A percentile compares a stretch with the other conserved stretches of the same genome.
Evolutionary conservation across 2,797 vertebrate species (phyloP).

Genomic region (Lithobates pipiens): DNA sequence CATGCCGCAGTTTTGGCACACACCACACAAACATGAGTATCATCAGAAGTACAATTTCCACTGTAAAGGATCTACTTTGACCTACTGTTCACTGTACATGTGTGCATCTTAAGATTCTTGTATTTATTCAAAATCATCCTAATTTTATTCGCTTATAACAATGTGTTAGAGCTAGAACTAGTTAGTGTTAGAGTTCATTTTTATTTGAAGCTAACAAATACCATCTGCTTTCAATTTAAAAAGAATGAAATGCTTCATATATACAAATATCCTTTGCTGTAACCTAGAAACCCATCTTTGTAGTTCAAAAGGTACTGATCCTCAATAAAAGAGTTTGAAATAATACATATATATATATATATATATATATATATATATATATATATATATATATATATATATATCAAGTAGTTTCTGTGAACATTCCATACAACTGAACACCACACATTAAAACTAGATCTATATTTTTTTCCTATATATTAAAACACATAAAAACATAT

Average conservation of each 20-base stretch:
- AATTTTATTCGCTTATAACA: slow-evolving; percentile 42
- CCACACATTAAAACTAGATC: background rate
- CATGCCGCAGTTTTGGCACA: no score
- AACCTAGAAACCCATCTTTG: slow-evolving; percentile 55
- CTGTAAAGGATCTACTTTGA: background rate
- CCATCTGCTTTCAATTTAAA: slow-evolving; percentile 52
- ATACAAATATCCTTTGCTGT: slow-evolving; percentile 52
- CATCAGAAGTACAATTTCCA: no score
- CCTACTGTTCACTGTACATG: background rate
- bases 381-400: slow-evolving; percentile 13
- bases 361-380: slow-evolving; percentile 6
- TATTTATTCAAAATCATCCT: background rate
- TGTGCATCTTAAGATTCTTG: background rate
- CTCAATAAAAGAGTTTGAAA: slow-evolving; percentile 31
- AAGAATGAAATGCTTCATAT: slow-evolving; percentile 45
- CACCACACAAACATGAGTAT: no score
- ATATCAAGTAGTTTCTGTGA: slow-evolving; percentile 19
- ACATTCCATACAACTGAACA: slow-evolving; percentile 11
- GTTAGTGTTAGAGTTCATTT: slow-evolving; percentile 30
- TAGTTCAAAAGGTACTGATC: slow-evolving; percentile 53
- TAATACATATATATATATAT: slow-evolving; percentile 13
- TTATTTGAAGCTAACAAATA: slow-evolving; percentile 54
- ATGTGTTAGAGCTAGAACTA: background rate
- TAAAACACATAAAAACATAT: background rate
- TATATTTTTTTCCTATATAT: background rate